Evolutionary conservation across 1,140 invertebrate genomes (phyloP).

Genomic region (Ctenoplectra terminalis): DNA sequence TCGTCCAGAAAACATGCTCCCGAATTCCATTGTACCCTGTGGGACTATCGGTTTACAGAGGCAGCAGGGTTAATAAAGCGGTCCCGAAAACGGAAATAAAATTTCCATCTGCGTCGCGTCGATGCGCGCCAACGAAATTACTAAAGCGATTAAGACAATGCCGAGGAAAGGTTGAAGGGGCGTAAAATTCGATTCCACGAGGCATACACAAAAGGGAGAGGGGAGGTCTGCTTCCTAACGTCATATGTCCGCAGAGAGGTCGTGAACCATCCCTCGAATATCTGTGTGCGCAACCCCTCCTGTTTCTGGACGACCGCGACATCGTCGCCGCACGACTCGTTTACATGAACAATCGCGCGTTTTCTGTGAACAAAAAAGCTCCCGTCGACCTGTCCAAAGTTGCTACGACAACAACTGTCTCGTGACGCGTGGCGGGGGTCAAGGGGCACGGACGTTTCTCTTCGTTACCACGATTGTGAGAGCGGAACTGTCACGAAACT

Average conservation of each 20-base stretch:
- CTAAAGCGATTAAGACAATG: conserved; percentile 55
- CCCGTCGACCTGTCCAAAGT: conserved; percentile 69
- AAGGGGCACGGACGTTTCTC: conserved; percentile 58
- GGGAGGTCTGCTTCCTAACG: conserved; percentile 23
- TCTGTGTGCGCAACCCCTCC: neutral
- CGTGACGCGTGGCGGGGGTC: conserved; percentile 63
- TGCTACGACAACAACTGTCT: conserved; percentile 66
- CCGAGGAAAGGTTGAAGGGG: neutral
- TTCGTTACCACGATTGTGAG: conserved; percentile 37
- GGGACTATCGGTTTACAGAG: conserved; percentile 32
- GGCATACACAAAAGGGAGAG: neutral
- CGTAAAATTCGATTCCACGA: conserved; percentile 30
- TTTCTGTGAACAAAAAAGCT: conserved; percentile 63
- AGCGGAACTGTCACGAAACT: conserved; percentile 13
- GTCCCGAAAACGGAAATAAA: conserved; percentile 49
- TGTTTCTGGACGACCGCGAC: conserved; percentile 17
- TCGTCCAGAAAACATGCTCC: neutral
- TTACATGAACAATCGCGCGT: conserved; percentile 66
- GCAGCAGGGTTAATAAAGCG: neutral
- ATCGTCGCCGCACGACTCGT: conserved; percentile 57
- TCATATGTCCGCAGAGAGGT: conserved; percentile 18
- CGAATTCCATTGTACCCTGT: conserved; percentile 8
- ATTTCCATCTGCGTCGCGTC: conserved; percentile 37
- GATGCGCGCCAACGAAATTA: conserved; percentile 33
- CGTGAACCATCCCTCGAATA: conserved; percentile 43